Base-by-base conservation (phyloP, 2,113 vertebrate species). In the Turdus rufiventris region DNA sequence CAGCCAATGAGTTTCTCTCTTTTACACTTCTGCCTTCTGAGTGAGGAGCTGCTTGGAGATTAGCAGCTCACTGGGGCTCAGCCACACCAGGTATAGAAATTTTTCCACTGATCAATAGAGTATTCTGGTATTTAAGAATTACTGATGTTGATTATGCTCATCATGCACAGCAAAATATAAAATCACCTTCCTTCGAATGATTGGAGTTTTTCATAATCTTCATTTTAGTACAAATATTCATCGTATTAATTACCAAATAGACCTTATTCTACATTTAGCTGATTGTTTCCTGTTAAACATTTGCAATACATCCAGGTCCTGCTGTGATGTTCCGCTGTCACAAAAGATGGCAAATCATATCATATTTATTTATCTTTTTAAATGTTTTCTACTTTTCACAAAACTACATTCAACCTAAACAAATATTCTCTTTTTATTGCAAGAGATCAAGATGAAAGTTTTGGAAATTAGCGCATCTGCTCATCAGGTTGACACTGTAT, bases 271-370 rank as follows among this genome's bases (percentile, higher is more conserved):
- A 68, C 21, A 48, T 68, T 82, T 87, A 83, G 77, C 50, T 96
- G 89, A 94, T 94, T 94, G 60, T 89, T 91, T 93, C 93, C 93
- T 87, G 63, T 82, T 66, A 84, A 94, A 94, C 77, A 81, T 80
- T 89, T 78, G 11, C 57, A 71, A 47, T 87, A 75, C 5, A 85
- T 93, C 74, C 74, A 88, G 40, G n/a, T 79, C 81, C 81, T 93
- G 71, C 74, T 96, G 92, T 75, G 88, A 76, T 61, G 9, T 57
- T 75, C 66, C 0, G 10, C 12, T 61, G 45, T 47, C 80, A 85
- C 28, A 85, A 56, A 89, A 73, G 51, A 81, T 8, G 14, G 17
- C 23, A 67, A 71, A 85, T 56, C 16, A 14, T 15, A 85, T 40
- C 4, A 29, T 58, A 43, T 58, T 89, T 54, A 17, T 77, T 80